Evolutionary conservation across 2,797 vertebrate species (phyloP).

Genomic region (Micrastur ruficollis): DNA sequence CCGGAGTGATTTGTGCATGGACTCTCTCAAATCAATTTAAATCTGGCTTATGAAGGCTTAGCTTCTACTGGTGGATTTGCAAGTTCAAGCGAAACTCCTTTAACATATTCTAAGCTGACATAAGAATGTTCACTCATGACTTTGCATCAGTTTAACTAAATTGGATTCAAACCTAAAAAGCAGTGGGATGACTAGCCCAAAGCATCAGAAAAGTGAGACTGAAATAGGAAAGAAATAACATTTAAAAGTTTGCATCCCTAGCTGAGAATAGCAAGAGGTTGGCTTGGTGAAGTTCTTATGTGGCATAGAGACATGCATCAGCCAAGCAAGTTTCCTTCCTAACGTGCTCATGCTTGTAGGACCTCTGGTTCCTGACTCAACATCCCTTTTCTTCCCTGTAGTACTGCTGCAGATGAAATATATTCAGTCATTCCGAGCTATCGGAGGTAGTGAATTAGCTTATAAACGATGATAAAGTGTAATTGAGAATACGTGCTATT

Average conservation of each 20-base stretch:
- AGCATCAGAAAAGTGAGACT: neutral
- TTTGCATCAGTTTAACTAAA: neutral
- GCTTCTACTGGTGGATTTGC: neutral
- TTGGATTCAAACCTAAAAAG: neutral
- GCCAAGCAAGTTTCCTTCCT: neutral
- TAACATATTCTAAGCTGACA: neutral
- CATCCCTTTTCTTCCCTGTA: neutral
- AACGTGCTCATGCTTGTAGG: neutral
- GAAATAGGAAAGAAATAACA: neutral
- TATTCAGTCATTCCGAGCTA: neutral
- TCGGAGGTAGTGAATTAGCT: slow-evolving; percentile 10
- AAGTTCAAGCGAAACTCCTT: neutral
- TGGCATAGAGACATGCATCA: neutral
- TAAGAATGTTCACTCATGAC: neutral
- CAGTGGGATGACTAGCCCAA: neutral
- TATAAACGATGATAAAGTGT: slow-evolving; percentile 26
- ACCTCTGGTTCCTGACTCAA: neutral
- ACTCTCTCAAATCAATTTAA: neutral
- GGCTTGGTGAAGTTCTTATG: neutral
- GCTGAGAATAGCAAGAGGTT: neutral
- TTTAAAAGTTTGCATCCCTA: neutral
- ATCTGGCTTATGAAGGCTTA: neutral
- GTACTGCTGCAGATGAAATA: neutral
- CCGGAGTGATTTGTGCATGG: neutral
- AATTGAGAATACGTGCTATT: slow-evolving; percentile 50